Evolutionary conservation across 2,797 vertebrate species (phyloP).

Genomic region (Acanthurus lineatus): DNA sequence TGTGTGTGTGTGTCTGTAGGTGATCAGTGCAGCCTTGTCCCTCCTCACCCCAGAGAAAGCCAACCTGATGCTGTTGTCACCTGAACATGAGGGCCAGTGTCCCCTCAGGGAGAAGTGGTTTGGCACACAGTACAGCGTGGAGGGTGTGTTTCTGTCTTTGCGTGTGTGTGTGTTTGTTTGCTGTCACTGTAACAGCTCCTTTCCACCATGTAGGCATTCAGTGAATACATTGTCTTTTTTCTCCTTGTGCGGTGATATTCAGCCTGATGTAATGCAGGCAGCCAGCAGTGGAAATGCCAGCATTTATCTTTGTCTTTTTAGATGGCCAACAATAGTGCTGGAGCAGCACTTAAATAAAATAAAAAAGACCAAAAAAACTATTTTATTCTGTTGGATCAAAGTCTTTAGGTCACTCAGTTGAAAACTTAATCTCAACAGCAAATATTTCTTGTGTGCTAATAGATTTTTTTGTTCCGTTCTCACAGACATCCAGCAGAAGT

Average conservation of each 20-base stretch:
- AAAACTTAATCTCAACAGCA: conserved; percentile 4
- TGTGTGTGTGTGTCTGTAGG: conserved; percentile 79
- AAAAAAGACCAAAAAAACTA: neutral
- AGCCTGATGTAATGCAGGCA: conserved; percentile 47
- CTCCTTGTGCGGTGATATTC: conserved; percentile 56
- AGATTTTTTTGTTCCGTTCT: conserved; percentile 10
- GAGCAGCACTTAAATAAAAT: conserved; percentile 21
- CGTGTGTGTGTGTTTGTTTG: conserved; percentile 21
- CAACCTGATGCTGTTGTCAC: conserved; percentile 94
- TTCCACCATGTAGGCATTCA: conserved; percentile 37
- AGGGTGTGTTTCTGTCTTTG: conserved; percentile 83
- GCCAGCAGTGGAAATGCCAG: conserved; percentile 55
- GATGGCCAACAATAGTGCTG: conserved; percentile 25
- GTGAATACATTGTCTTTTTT: conserved; percentile 62
- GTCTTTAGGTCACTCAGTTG: conserved; percentile 1
- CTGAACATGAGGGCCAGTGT: conserved; percentile 94
- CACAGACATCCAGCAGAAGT: conserved; percentile 90
- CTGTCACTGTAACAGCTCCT: conserved; percentile 38
- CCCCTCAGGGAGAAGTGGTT: conserved; percentile 95
- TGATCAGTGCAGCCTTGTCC: conserved; percentile 91
- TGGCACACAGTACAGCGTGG: conserved; percentile 93
- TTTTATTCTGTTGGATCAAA: neutral
- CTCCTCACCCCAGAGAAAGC: conserved; percentile 91
- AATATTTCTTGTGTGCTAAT: conserved; percentile 9
- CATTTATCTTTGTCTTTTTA: conserved; percentile 63